These are phyloP conservation scores for Drosophila sordidula DNA, from an alignment of 2,888 invertebrate genomes.

Conservation along the genomic window DNA sequence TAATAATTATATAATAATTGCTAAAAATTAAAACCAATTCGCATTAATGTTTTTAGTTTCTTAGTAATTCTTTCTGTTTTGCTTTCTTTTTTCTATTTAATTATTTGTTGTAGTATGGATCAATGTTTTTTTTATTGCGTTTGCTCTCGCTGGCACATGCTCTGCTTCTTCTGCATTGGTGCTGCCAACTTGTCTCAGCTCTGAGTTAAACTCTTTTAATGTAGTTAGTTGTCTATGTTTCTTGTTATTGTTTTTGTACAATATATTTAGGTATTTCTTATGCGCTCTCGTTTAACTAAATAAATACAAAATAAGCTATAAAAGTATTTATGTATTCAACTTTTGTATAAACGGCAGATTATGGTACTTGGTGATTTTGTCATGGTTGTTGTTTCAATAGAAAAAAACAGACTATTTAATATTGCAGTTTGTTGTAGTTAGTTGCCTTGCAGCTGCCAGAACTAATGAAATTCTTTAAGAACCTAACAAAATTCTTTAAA, in stretches of 20 bases:
- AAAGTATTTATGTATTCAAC: constrained; percentile 18
- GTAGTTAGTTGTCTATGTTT: constrained; percentile 4
- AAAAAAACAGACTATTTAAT: constrained; percentile 47
- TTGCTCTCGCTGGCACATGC: constrained; percentile 5
- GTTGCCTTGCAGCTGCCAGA: constrained; percentile 39
- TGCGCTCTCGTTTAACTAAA: constrained; percentile 33
- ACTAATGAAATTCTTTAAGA: constrained; percentile 32
- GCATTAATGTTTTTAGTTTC: constrained; percentile 19
- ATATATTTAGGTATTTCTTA: constrained; percentile 40
- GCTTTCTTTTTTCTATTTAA: not conserved
- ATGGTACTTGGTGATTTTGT: constrained; percentile 36
- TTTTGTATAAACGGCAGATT: constrained; percentile 54
- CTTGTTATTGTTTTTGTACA: constrained; percentile 26
- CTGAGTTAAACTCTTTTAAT: constrained; percentile 16
- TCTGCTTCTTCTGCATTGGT: constrained; percentile 25
- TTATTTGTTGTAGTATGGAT: not conserved
- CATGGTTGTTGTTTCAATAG: constrained; percentile 23
- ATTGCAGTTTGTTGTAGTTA: constrained; percentile 44
- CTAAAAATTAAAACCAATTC: constrained; percentile 25
- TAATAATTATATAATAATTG: constrained; percentile 19
- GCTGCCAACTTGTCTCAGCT: constrained; percentile 30
- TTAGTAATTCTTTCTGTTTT: constrained; percentile 23
- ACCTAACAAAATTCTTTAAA: constrained; percentile 38
- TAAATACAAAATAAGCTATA: constrained; percentile 28
- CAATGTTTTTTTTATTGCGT: not conserved